These are phyloP conservation scores for Alethe diademata DNA, from an alignment of 2,113 vertebrate species.

Conservation along the genomic window DNA sequence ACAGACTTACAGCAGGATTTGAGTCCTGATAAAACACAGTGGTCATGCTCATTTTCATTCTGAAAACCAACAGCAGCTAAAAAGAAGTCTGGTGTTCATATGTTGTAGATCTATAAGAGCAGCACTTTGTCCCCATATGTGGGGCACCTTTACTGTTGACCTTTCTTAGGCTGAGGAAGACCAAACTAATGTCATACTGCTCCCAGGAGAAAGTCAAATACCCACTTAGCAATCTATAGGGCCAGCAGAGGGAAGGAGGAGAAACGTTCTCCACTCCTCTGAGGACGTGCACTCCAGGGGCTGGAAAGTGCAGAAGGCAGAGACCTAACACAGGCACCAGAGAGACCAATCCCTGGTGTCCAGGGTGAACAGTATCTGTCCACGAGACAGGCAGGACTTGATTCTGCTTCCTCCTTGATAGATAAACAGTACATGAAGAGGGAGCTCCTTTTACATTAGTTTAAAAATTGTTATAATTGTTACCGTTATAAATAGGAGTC, in stretches of 20 bases:
- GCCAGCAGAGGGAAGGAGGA: neutral
- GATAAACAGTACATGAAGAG: neutral
- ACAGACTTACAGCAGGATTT: neutral
- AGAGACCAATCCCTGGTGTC: neutral
- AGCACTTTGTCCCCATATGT: neutral
- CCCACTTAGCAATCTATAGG: neutral
- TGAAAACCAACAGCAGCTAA: neutral
- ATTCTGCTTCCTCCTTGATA: neutral
- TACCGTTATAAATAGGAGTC: neutral
- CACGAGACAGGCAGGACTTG: neutral
- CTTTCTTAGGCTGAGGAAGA: neutral
- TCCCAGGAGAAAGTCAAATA: neutral
- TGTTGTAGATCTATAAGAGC: neutral
- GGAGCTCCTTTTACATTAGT: neutral
- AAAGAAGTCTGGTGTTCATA: neutral
- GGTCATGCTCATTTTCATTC: neutral
- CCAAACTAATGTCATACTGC: neutral
- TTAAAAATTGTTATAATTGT: neutral
- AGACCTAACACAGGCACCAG: neutral
- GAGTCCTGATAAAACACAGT: neutral
- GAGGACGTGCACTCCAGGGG: neutral
- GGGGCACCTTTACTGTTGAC: neutral
- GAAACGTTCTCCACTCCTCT: rapidly evolving
- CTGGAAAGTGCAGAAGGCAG: neutral
- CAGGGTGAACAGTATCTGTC: neutral